These are phyloP conservation scores for Rhabditoides inermis DNA, from an alignment of 2,888 invertebrate species.

Conservation along the genomic window DNA sequence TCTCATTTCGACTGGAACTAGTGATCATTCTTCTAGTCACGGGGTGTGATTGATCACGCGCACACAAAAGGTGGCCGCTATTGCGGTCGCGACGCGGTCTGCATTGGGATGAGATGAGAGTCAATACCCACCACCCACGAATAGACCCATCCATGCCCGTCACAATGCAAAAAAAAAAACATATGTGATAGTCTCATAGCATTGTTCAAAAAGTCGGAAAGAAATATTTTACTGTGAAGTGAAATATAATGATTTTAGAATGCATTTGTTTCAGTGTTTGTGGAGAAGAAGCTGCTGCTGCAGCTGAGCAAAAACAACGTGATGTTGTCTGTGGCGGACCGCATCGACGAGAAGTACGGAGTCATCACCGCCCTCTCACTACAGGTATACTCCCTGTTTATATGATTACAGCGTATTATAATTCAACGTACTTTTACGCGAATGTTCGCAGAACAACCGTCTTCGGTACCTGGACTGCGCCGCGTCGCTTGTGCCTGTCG, in stretches of 20 bases:
- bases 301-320: conserved; percentile 40
- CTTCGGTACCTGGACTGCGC: conserved; percentile 35
- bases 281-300: conserved; percentile 19
- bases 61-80: too few species aligned
- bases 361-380: conserved; percentile 34
- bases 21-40: too few species aligned
- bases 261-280: conserved; percentile 17
- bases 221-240: too few species aligned
- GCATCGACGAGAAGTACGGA: conserved; percentile 35
- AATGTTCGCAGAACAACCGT: conserved; percentile 33
- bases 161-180: too few species aligned
- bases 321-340: conserved; percentile 37
- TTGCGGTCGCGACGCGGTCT: too few species aligned
- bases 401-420: not conserved
- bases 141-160: too few species aligned
- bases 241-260: not conserved
- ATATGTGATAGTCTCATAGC: too few species aligned
- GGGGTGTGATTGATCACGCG: too few species aligned
- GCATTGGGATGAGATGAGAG: too few species aligned
- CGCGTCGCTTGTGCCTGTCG: conserved; percentile 29
- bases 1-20: too few species aligned
- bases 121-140: too few species aligned
- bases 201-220: too few species aligned
- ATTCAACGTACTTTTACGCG: not conserved
- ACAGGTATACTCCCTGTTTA: conserved; percentile 15